Evolutionary conservation across 2,797 vertebrate genomes (phyloP).

Genomic region (Monodelphis domestica): DNA sequence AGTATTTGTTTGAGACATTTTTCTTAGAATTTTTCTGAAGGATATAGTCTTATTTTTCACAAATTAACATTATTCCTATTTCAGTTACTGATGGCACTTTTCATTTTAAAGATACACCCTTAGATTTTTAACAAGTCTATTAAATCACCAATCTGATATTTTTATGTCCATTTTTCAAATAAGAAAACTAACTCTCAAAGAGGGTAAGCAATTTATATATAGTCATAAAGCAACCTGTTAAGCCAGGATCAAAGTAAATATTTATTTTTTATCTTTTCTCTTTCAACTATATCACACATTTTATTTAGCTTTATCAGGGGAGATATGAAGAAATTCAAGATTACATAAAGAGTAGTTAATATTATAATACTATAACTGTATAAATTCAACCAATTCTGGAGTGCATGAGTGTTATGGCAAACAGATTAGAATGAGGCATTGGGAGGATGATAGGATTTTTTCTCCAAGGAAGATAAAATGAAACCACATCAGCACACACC

Average conservation of each 20-base stretch:
- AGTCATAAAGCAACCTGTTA: not conserved
- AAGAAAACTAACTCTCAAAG: not conserved
- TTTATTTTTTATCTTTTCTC: not conserved
- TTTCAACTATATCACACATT: not conserved
- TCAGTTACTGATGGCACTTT: not conserved
- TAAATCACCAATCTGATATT: not conserved
- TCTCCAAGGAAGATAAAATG: too few species aligned
- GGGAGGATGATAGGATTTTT: too few species aligned
- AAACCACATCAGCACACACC: too few species aligned
- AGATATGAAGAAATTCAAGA: not conserved
- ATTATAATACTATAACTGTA: not conserved
- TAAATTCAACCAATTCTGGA: too few species aligned
- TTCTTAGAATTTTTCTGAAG: not conserved
- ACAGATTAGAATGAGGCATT: too few species aligned
- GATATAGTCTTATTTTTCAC: not conserved
- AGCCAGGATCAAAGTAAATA: not conserved
- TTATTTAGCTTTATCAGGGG: not conserved
- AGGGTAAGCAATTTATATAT: not conserved
- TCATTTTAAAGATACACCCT: not conserved
- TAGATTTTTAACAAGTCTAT: not conserved
- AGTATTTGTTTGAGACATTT: not conserved
- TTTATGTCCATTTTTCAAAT: not conserved
- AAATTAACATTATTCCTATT: not conserved
- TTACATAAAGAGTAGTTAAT: not conserved
- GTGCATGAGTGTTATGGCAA: too few species aligned